Conservation (phyloP, 2,113 vertebrate genomes). For the Dasypus novemcinctus region DNA sequence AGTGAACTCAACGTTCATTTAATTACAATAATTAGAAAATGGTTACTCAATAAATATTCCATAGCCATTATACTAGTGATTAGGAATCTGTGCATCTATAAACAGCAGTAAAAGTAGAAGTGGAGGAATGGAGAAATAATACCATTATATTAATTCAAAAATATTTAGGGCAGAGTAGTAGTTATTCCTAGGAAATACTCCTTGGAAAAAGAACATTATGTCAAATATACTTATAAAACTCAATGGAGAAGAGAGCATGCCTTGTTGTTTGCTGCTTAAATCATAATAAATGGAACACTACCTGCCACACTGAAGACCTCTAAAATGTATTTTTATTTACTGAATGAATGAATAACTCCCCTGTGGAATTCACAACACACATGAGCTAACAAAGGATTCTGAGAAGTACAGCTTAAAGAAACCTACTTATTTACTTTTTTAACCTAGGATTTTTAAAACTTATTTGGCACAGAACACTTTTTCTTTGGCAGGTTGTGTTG, state of each 20-base stretch:
- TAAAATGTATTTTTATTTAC: background rate
- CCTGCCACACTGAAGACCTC: background rate
- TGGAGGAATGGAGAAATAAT: background rate
- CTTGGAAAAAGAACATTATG: background rate
- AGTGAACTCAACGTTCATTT: background rate
- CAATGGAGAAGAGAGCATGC: background rate
- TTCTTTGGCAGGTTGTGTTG: background rate
- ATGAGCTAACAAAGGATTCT: background rate
- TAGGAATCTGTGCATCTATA: background rate
- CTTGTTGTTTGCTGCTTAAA: background rate
- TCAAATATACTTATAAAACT: background rate
- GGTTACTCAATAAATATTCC: background rate
- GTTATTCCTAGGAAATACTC: background rate
- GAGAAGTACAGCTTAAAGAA: background rate
- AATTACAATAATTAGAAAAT: background rate
- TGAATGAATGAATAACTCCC: background rate
- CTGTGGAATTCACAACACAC: background rate
- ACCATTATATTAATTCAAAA: conserved; percentile 6
- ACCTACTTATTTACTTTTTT: background rate
- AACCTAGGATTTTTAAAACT: background rate
- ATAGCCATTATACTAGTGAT: background rate
- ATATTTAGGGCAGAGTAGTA: background rate
- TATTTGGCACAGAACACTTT: background rate
- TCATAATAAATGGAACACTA: background rate
- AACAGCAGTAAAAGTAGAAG: background rate